Percentiles rank a stretch among this genome's conserved stretches.
These are phyloP conservation scores for Saccopteryx leptura DNA, from an alignment of 2,113 vertebrate species.

Conservation along the genomic window DNA sequence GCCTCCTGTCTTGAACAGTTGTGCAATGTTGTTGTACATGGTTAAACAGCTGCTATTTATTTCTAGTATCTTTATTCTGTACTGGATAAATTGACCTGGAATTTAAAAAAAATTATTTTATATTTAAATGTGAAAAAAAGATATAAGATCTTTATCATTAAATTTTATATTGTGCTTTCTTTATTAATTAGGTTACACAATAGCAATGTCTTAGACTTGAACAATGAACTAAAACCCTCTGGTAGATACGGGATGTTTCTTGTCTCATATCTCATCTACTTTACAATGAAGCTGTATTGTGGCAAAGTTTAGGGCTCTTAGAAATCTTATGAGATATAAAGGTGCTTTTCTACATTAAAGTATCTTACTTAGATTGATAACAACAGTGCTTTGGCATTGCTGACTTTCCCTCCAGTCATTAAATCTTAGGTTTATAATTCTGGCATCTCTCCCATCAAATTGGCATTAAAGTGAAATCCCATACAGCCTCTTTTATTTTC, in stretches of 20 bases:
- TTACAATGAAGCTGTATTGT: neutral
- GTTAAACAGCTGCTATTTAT: slow-evolving; percentile 56
- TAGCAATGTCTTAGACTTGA: neutral
- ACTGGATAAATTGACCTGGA: neutral
- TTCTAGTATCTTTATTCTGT: slow-evolving; percentile 43
- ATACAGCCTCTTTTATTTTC: slow-evolving; percentile 47
- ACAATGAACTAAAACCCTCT: neutral
- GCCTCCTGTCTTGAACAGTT: slow-evolving; percentile 8
- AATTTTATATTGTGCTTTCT: neutral
- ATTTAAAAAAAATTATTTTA: slow-evolving; percentile 1
- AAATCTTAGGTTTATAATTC: slow-evolving; percentile 19
- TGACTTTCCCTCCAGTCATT: neutral
- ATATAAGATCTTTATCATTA: neutral
- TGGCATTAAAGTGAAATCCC: slow-evolving; percentile 53
- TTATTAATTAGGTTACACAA: neutral
- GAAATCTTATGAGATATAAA: neutral
- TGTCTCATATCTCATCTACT: neutral
- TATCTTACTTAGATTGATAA: neutral
- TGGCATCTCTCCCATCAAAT: slow-evolving; percentile 39
- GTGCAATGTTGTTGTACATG: neutral
- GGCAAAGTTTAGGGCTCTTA: neutral
- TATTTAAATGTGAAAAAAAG: slow-evolving; percentile 16
- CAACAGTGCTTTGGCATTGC: neutral
- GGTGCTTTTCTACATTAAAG: neutral
- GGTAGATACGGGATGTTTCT: neutral